Conservation (phyloP, 2,113 vertebrate genomes). For the Mugil cephalus region DNA sequence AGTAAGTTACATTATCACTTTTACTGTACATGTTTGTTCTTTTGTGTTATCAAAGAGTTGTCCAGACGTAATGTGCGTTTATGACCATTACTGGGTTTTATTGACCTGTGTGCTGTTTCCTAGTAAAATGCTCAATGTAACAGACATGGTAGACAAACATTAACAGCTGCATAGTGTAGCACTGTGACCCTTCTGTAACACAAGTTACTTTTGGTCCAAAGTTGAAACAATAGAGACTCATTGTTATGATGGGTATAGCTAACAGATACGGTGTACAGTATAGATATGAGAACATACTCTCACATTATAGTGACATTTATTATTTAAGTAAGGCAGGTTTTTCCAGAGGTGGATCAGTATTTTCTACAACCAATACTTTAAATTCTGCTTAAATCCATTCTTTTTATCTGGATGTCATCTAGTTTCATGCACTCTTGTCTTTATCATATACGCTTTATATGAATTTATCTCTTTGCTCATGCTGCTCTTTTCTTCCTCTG, state of each 20-base stretch:
- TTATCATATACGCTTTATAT: too few relatives aligned
- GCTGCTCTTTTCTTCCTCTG: too few relatives aligned
- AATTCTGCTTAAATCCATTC: too few relatives aligned
- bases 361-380: too few relatives aligned
- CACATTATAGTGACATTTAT: background rate
- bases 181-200: background rate
- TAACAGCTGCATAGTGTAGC: constrained; percentile 41
- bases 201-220: constrained; percentile 32
- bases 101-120: constrained; percentile 25
- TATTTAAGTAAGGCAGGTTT: background rate
- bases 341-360: background rate
- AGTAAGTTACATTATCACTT: constrained; percentile 31
- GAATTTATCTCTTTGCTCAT: too few relatives aligned
- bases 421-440: too few relatives aligned
- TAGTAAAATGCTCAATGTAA: constrained; percentile 5
- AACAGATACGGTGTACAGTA: too few relatives aligned
- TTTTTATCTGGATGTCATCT: too few relatives aligned
- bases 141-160: constrained; percentile 62
- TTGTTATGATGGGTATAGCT: background rate
- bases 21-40: background rate
- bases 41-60: constrained; percentile 42
- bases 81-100: constrained; percentile 40
- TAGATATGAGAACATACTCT: fast-evolving
- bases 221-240: constrained; percentile 25
- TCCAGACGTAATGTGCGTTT: constrained; percentile 31